Evolutionary conservation across 2,888 invertebrate species (phyloP).

Genomic region (Stenichneumon culpator): DNA sequence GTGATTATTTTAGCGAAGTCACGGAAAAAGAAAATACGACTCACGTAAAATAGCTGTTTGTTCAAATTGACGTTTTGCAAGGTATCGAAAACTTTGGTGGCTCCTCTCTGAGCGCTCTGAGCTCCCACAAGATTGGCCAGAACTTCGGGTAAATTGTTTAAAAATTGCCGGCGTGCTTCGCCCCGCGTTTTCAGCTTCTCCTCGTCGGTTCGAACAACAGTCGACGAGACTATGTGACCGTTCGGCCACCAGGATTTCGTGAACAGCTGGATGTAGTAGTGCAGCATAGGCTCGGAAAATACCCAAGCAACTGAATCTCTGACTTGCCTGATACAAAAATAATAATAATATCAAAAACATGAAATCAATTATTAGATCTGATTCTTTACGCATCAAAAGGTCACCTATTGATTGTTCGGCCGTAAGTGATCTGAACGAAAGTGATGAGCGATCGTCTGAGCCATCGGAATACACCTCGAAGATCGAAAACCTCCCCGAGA

Average conservation of each 20-base stretch:
- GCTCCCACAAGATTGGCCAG: conserved; percentile 94
- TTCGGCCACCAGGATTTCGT: conserved; percentile 96
- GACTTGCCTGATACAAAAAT: conserved; percentile 89
- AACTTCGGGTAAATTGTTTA: conserved; percentile 92
- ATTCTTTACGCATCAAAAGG: conserved; percentile 19
- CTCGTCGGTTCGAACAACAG: conserved; percentile 87
- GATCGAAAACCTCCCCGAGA: conserved; percentile 95
- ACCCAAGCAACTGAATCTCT: conserved; percentile 94
- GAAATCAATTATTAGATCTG: too few species aligned
- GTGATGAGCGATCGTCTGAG: conserved; percentile 94
- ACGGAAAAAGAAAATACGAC: conserved; percentile 82
- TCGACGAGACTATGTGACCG: conserved; percentile 89
- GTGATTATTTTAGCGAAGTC: too few species aligned
- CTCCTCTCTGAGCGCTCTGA: conserved; percentile 93
- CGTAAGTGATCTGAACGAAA: conserved; percentile 96
- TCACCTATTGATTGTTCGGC: conserved; percentile 95
- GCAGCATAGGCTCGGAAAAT: conserved; percentile 96
- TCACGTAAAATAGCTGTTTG: conserved; percentile 96
- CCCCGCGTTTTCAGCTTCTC: conserved; percentile 90
- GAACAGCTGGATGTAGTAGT: conserved; percentile 93
- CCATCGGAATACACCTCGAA: conserved; percentile 95
- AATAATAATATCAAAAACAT: neutral
- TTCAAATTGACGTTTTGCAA: conserved; percentile 94
- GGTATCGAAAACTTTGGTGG: conserved; percentile 94
- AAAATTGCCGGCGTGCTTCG: conserved; percentile 89